Evolutionary conservation across 2,888 invertebrate genomes (phyloP).

Genomic region (Acrobasis suavella): DNA sequence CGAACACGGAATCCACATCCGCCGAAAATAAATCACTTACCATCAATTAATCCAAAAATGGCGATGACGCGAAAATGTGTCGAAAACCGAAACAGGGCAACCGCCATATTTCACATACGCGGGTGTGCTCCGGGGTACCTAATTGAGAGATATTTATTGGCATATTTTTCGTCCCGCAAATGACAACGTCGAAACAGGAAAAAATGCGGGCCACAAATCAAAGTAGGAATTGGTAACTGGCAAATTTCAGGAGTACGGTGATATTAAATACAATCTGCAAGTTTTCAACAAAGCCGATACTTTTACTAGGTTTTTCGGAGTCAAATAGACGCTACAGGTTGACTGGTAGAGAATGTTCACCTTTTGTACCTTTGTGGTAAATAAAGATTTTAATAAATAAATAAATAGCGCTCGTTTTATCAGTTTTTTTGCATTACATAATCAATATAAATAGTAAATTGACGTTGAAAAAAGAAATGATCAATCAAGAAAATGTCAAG

Average conservation of each 20-base stretch:
- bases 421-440: too few relatives aligned
- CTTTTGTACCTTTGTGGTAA: too few relatives aligned
- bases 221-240: slow-evolving; percentile 6
- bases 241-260: neutral
- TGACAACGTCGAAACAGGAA: slow-evolving; percentile 18
- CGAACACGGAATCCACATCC: slow-evolving; percentile 4
- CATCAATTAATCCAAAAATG: slow-evolving; percentile 24
- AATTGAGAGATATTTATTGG: slow-evolving; percentile 29
- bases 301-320: too few relatives aligned
- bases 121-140: slow-evolving; percentile 17
- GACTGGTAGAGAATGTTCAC: too few relatives aligned
- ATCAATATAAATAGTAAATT: too few relatives aligned
- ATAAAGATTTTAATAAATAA: too few relatives aligned
- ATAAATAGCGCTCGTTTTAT: too few relatives aligned
- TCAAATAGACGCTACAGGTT: too few relatives aligned
- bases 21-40: slow-evolving; percentile 19
- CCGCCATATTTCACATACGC: slow-evolving; percentile 23
- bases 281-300: too few relatives aligned
- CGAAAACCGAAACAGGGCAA: slow-evolving; percentile 17
- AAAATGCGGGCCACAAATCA: slow-evolving; percentile 16
- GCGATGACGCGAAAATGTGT: slow-evolving; percentile 16
- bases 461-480: too few relatives aligned
- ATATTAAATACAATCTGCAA: too few relatives aligned
- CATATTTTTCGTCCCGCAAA: slow-evolving; percentile 22
- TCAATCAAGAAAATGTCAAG: too few relatives aligned